Conservation (phyloP, 2,888 invertebrate genomes). For the Morpho helenor region DNA sequence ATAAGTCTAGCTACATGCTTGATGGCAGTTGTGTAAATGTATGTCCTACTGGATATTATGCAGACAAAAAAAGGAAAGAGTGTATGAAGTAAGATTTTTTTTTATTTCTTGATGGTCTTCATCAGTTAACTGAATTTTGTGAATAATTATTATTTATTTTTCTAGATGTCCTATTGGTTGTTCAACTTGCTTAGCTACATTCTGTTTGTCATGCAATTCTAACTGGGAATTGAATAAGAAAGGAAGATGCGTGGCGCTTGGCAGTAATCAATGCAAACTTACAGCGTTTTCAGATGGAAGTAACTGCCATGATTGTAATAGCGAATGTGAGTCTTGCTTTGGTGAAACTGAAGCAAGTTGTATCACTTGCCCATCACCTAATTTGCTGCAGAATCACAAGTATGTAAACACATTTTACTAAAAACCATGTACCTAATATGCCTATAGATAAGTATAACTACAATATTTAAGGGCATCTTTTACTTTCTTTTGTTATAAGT, state of each 20-base stretch:
- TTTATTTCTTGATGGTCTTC: background rate
- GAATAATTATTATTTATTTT: background rate
- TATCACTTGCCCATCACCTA: slow-evolving; percentile 85
- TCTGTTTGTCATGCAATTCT: slow-evolving; percentile 85
- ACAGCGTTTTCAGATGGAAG: slow-evolving; percentile 81
- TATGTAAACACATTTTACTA: slow-evolving; percentile 32
- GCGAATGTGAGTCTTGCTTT: slow-evolving; percentile 90
- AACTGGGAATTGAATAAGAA: slow-evolving; percentile 89
- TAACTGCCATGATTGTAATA: slow-evolving; percentile 86
- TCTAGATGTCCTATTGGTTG: slow-evolving; percentile 87
- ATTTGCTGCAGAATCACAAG: slow-evolving; percentile 83
- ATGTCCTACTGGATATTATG: slow-evolving; percentile 87
- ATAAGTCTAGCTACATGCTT: slow-evolving; percentile 83
- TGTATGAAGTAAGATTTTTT: slow-evolving; percentile 80
- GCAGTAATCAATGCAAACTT: slow-evolving; percentile 83
- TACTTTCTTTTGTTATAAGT: too few relatives aligned
- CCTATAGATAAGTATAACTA: too few relatives aligned
- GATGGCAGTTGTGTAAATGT: slow-evolving; percentile 85
- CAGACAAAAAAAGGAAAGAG: slow-evolving; percentile 88
- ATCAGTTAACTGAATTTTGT: background rate
- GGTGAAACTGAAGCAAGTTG: slow-evolving; percentile 87
- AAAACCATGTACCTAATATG: too few relatives aligned
- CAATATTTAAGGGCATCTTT: too few relatives aligned
- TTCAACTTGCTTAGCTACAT: slow-evolving; percentile 84
- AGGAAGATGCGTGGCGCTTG: slow-evolving; percentile 84